Base-by-base conservation (phyloP, 2,888 invertebrate species). In the Linyphia triangularis region DNA sequence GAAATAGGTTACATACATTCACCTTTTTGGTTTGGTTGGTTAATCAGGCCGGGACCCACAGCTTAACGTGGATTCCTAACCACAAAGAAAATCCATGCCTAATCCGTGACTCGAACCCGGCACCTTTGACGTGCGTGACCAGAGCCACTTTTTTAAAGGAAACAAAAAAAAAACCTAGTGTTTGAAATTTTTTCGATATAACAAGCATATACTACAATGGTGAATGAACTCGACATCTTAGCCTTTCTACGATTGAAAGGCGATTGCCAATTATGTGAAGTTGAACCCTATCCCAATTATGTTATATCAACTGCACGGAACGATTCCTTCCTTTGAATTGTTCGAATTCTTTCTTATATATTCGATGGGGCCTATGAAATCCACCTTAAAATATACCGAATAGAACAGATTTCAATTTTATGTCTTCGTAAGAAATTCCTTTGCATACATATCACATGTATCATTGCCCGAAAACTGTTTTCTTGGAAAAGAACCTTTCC, bases 221-320 rank as follows among this genome's bases (percentile, higher is more conserved):
- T 57, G 63, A 24, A 24, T 37, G 6, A 78, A 43, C 57, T 81
- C 30, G 43, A 69, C 81, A 81, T 81, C 81, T 81, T 69, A 81
- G 26, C 69, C 26, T 57, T 69, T 69, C 69, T 57, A 57, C 79
- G 65, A 79, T 69, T 57, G 69, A 69, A 81, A 19, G 57, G 24
- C 81, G 69, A 81, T 81, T 57, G 67, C 33, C 69, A 33, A 81
- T 67, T 33, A 57, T 51, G 51, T 69, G 16, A 16, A 30, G 33
- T 28, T 30, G 33, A 65, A 69, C 26, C 33, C 57, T 57, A 69
- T 24, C 82, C 82, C 72, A 72, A 72, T 82, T 61, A 22, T 82
- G 57, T 51, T 28, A 26, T 24, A 26, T 37, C 72, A 73, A 72
- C 63, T 83, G 83, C 43, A 37, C 30, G 51, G 37, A 43, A n/a